A percentile compares a stretch with the other conserved stretches of the same genome.
Conservation (phyloP, 2,888 invertebrate species). For the Agrochola lota region DNA sequence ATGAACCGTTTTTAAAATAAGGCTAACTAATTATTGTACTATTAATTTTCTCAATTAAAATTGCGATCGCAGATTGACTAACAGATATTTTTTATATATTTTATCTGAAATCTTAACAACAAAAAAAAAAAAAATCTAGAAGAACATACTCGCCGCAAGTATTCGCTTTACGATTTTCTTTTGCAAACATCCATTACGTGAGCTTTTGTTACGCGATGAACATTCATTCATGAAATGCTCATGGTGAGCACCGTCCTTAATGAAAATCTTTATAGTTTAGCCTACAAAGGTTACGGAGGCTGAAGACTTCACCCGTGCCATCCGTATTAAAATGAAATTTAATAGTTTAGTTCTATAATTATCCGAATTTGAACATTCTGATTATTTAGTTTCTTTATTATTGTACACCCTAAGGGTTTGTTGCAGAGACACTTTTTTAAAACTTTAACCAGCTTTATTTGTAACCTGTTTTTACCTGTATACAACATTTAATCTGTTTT, state of each 20-base stretch:
- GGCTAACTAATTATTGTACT: not conserved
- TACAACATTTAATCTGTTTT: not conserved
- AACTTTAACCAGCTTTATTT: not conserved
- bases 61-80: not conserved
- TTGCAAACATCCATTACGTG: not conserved
- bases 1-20: not conserved
- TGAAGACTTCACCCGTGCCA: not conserved
- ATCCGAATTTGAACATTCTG: not conserved
- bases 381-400: not conserved
- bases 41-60: not conserved
- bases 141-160: not conserved
- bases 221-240: not conserved
- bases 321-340: not conserved
- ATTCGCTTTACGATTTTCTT: not conserved
- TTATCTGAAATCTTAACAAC: not conserved
- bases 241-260: too few relatives aligned
- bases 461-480: not conserved
- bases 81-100: too few relatives aligned
- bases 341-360: not conserved
- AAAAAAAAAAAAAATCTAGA: too few relatives aligned
- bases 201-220: not conserved
- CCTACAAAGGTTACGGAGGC: not conserved
- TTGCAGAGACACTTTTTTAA: not conserved
- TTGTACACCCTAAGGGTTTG: not conserved
- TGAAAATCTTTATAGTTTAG: not conserved